Evolutionary conservation across 2,888 invertebrate species (phyloP), one percentile per base, ranked within the genome.

Genomic region (Ashinkailepas kermadecensis): DNA sequence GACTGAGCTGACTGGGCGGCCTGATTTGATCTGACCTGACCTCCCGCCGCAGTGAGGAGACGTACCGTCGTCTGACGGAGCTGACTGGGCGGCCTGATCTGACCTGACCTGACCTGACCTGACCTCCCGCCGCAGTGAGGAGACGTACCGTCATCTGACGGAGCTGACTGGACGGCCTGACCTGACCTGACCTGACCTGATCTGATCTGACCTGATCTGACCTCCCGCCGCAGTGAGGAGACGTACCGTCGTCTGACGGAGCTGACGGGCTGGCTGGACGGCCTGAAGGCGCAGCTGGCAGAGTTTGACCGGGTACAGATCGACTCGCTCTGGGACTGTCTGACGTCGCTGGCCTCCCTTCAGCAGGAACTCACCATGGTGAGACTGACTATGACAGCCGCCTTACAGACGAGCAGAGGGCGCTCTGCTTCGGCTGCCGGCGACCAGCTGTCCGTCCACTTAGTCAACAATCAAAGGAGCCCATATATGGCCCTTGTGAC

Each of bases 301-400:
- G 74, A 74, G 54, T 74, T 74, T 56, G 74, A 74, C 56, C 74
- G 74, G 18, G 74, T 74, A 8, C 74, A 74, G 56, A 56, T 56
- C 74, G 74, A 74, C 74, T 74, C 74, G 15, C 74, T 74, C 74
- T 74, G 74, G 74, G 74, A 74, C 54, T 74, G 74, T 74, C 74
- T 74, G 23, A 56, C 74, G 18, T 74, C 74, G 54, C 74, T 74
- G 54, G 21, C 74, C 21, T 54, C 74, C 2, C 54, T 74, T 21
- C 74, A 74, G 74, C 74, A 74, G 56, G 74, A 74, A 56, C 74
- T 74, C 54, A 56, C 54, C 21, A 8, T 18, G 74, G 74, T 74
- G 54, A 74, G 74, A 39, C 39, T 4, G 39, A 39, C 39, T 39
- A 4, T 39, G 39, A 39, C 39, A 39, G 39, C 39, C 2, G 39